Percentiles rank a stretch among this genome's conserved stretches.
phyloP scores from a whole-genome alignment of 2,888 invertebrate genomes.

The Cetonia aurata region DNA sequence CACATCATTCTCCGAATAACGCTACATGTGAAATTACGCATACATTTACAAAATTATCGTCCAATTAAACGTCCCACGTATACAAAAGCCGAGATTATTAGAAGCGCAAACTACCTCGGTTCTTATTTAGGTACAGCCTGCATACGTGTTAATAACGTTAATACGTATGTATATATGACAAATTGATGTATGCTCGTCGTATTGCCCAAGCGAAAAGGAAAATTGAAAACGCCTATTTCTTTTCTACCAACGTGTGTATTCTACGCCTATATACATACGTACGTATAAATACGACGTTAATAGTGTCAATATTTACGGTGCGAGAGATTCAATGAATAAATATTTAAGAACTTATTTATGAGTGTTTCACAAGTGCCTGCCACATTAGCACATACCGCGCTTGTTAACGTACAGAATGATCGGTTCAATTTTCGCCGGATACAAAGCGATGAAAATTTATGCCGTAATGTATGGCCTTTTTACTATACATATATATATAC shows the following conservation, averaged over 20 bases:
- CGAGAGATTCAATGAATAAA: conserved; percentile 28
- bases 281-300: conserved; percentile 26
- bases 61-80: too few relatives aligned
- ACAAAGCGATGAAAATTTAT: conserved; percentile 2
- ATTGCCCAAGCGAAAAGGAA: conserved; percentile 7
- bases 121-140: background rate
- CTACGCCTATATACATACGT: background rate
- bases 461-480: conserved; percentile 3
- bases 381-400: conserved; percentile 33
- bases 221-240: conserved; percentile 15
- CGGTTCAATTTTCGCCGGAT: conserved; percentile 17
- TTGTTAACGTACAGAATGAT: conserved; percentile 22
- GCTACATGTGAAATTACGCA: too few relatives aligned
- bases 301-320: conserved; percentile 33
- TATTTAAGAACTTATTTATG: conserved; percentile 39
- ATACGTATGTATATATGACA: conserved; percentile 6
- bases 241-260: conserved; percentile 4
- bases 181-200: conserved; percentile 17
- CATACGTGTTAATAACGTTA: conserved; percentile 8
- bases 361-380: conserved; percentile 28
- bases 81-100: too few relatives aligned
- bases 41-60: too few relatives aligned
- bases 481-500: background rate
- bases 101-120: too few relatives aligned
- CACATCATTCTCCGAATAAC: too few relatives aligned